Evolutionary conservation across 2,113 vertebrate genomes (phyloP).

Genomic region (Oryzias melastigma): DNA sequence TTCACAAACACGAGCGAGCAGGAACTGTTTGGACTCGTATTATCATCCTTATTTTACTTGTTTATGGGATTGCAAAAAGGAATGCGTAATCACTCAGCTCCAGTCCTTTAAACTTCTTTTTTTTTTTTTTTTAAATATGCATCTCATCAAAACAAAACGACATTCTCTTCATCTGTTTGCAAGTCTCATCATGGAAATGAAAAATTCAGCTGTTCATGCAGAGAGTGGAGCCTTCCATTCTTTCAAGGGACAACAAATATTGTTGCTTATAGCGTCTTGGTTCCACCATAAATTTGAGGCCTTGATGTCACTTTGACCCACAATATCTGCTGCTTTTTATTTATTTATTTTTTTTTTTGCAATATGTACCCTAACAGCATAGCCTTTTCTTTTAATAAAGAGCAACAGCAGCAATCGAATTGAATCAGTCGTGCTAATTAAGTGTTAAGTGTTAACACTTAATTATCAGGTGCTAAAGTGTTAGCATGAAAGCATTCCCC

Average conservation of each 20-base stretch:
- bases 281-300: slow-evolving; percentile 18
- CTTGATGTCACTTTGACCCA: slow-evolving; percentile 22
- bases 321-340: slow-evolving; percentile 2
- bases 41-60: slow-evolving; percentile 7
- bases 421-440: slow-evolving; percentile 23
- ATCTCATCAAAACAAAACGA: slow-evolving; percentile 47
- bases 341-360: slow-evolving; percentile 3
- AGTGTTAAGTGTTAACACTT: slow-evolving; percentile 12
- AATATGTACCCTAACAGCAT: slow-evolving; percentile 11
- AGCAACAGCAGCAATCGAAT: slow-evolving; percentile 8
- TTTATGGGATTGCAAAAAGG: slow-evolving; percentile 2
- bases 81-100: neutral
- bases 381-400: slow-evolving; percentile 16
- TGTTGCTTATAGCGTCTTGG: slow-evolving; percentile 9
- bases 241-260: slow-evolving; percentile 12
- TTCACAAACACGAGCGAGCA: slow-evolving; percentile 19
- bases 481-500: neutral
- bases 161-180: slow-evolving; percentile 20
- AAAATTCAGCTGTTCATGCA: slow-evolving; percentile 15
- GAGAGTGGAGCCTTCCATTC: slow-evolving; percentile 10
- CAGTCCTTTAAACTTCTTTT: neutral
- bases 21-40: slow-evolving; percentile 19
- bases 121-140: slow-evolving; percentile 19
- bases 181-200: slow-evolving; percentile 20
- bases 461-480: slow-evolving; percentile 3